phyloP scores from a whole-genome alignment of 2,888 invertebrate genomes.

The Rhagonycha fulva region DNA sequence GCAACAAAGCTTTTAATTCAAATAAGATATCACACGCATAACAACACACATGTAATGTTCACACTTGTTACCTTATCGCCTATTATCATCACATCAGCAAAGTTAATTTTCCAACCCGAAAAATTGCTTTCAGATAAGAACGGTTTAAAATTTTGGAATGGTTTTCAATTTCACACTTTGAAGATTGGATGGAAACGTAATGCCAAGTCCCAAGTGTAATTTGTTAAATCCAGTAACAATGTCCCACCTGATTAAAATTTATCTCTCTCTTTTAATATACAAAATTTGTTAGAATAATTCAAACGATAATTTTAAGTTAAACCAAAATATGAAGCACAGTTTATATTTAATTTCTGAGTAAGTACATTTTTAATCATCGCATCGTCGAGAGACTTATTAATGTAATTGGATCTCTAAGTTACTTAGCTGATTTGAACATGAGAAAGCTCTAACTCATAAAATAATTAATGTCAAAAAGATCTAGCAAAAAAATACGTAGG shows the following conservation, averaged over 20 bases:
- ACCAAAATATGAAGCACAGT: background rate
- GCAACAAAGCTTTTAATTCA: slow-evolving; percentile 4
- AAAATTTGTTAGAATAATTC: background rate
- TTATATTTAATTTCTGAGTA: background rate
- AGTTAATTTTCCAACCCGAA: background rate
- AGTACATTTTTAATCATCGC: background rate
- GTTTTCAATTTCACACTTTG: background rate
- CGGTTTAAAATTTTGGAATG: background rate
- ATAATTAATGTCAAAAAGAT: background rate
- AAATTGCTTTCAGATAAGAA: background rate
- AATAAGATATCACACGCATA: background rate
- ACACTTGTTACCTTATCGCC: background rate
- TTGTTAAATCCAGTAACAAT: background rate
- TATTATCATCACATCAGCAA: background rate
- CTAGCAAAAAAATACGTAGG: background rate
- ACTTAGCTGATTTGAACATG: background rate
- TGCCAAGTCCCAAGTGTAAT: background rate
- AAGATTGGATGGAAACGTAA: background rate
- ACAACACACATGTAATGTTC: background rate
- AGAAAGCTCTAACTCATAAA: background rate
- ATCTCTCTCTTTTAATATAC: background rate
- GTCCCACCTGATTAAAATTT: background rate
- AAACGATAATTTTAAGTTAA: background rate
- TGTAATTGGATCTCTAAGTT: background rate
- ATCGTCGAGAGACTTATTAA: background rate